Percentiles rank a stretch among this genome's conserved stretches.
Conservation (phyloP, 1,140 invertebrate genomes). For the Thaumetopoea pityocampa region DNA sequence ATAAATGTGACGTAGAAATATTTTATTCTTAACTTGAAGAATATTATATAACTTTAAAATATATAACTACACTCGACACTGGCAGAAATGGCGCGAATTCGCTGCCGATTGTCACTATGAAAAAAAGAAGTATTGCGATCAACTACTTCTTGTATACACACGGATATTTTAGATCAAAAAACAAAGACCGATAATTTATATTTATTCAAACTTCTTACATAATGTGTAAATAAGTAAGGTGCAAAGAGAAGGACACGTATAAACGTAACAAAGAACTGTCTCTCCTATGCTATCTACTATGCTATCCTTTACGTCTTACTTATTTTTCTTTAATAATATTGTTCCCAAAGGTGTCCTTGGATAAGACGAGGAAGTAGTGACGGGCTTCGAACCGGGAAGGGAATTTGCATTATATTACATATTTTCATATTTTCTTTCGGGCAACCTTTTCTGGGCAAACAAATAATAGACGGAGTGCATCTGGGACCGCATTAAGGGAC, state of each 20-base stretch:
- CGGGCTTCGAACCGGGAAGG: constrained; percentile 31
- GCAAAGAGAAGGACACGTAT: too few relatives aligned
- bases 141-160: constrained; percentile 13
- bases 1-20: too few relatives aligned
- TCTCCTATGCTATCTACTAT: too few relatives aligned
- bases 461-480: constrained; percentile 69
- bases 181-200: constrained; percentile 17
- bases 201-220: too few relatives aligned
- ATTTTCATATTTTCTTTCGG: constrained; percentile 52
- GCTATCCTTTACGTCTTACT: constrained; percentile 30
- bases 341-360: constrained; percentile 43
- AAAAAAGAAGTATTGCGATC: background rate
- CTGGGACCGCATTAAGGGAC: constrained; percentile 66
- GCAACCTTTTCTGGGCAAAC: constrained; percentile 50
- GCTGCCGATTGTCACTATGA: constrained; percentile 4
- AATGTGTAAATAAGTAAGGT: too few relatives aligned
- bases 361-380: constrained; percentile 39
- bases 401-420: constrained; percentile 58
- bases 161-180: constrained; percentile 12
- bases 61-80: too few relatives aligned
- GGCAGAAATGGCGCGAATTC: too few relatives aligned
- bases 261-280: too few relatives aligned
- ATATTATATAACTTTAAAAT: too few relatives aligned
- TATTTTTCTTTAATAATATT: constrained; percentile 54
- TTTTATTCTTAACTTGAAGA: too few relatives aligned